These are phyloP conservation scores for Myocastor coypus DNA, from an alignment of 2,113 vertebrate species.

Conservation along the genomic window DNA sequence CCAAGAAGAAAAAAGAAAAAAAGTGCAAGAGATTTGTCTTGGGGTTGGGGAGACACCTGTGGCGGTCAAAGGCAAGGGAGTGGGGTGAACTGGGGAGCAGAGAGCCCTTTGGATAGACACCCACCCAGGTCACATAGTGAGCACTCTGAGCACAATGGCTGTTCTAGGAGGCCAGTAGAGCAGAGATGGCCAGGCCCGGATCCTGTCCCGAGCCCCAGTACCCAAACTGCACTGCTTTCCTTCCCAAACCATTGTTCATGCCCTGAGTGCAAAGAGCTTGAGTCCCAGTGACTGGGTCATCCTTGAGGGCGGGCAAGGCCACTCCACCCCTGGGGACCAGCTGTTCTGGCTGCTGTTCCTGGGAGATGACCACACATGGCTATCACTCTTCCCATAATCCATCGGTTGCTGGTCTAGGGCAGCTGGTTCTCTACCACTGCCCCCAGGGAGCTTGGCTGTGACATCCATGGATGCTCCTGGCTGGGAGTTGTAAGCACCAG, in stretches of 20 bases:
- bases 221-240: not conserved
- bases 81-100: not conserved
- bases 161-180: not conserved
- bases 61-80: not conserved
- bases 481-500: not conserved
- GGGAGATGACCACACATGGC: not conserved
- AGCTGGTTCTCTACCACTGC: not conserved
- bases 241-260: not conserved
- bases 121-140: fast-evolving
- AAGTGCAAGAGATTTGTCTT: not conserved
- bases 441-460: not conserved
- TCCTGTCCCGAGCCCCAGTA: fast-evolving
- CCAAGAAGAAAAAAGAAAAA: too few relatives aligned
- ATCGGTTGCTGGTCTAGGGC: not conserved
- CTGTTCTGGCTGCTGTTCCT: not conserved
- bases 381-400: not conserved
- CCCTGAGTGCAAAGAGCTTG: not conserved
- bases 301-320: not conserved
- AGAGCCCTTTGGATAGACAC: not conserved
- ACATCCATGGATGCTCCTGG: not conserved
- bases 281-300: not conserved
- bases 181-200: not conserved
- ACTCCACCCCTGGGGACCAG: not conserved
- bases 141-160: not conserved
- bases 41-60: not conserved